A percentile compares a stretch with the other conserved stretches of the same genome.
Evolutionary conservation across 2,797 vertebrate genomes (phyloP).

Genomic region (Hylomyscus alleni): DNA sequence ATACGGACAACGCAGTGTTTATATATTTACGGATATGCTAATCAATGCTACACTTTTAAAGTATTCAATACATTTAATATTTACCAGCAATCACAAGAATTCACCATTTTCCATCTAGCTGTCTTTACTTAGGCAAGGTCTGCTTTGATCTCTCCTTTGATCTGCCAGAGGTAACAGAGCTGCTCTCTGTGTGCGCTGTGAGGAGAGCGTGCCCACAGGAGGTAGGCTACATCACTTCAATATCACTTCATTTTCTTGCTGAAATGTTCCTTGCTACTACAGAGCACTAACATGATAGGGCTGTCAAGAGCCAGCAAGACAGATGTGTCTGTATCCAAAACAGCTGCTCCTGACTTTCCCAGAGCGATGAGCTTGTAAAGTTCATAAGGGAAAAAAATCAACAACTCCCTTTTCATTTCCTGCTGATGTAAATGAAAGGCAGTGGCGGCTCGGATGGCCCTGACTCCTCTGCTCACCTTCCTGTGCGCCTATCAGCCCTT

Average conservation of each 20-base stretch:
- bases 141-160: constrained; percentile 86
- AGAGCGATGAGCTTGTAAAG: constrained; percentile 78
- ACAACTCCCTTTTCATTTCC: constrained; percentile 21
- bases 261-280: constrained; percentile 86
- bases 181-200: constrained; percentile 83
- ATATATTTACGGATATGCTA: constrained; percentile 82
- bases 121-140: constrained; percentile 84
- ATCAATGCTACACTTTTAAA: constrained; percentile 3
- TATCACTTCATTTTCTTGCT: constrained; percentile 86
- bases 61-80: constrained; percentile 83
- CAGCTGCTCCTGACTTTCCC: constrained; percentile 79
- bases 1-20: constrained; percentile 89
- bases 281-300: constrained; percentile 87
- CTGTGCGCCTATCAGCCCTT: constrained; percentile 60
- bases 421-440: constrained; percentile 58
- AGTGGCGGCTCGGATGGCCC: not conserved
- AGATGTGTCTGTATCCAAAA: constrained; percentile 87
- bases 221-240: constrained; percentile 85
- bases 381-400: constrained; percentile 85
- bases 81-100: constrained; percentile 81
- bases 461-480: constrained; percentile 45
- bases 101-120: constrained; percentile 71
- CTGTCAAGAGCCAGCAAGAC: constrained; percentile 87
- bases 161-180: constrained; percentile 87
- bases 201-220: constrained; percentile 87